Evolutionary conservation across 1,140 invertebrate genomes (phyloP), one percentile per base, ranked within the genome.

Genomic region (Psix sp.): DNA sequence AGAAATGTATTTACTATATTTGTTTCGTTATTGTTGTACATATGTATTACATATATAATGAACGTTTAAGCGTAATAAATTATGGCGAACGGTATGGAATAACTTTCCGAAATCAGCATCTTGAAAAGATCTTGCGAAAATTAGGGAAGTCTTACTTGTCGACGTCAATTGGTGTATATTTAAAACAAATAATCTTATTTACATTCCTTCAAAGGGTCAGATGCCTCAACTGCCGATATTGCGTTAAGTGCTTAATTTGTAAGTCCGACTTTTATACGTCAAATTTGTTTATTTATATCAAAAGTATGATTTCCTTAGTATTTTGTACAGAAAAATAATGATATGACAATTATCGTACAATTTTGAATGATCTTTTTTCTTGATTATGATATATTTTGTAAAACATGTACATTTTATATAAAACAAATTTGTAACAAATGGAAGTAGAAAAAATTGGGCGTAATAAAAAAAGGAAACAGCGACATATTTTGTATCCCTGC

Each of bases 131-230:
- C n/a, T n/a, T n/a, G n/a, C n/a, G n/a, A n/a, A n/a, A n/a, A n/a
- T n/a, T n/a, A n/a, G n/a, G n/a, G n/a, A n/a, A n/a, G n/a, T n/a
- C n/a, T n/a, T n/a, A n/a, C n/a, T 74, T 66, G 66, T 76, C 21
- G 36, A 54, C 14, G 38, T n/a, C n/a, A 51, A 72, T 76, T 73
- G 51, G 66, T 74, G 40, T 60, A 60, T 65, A 60, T 75, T 59
- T 70, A 24, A 24, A 24, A 4, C 62, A 43, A 24, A 24, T 24
- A 4, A 11, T 70, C 54, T 51, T 72, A 14, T 71, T 78, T 82
- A 85, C 83, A 85, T 85, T 85, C 83, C 83, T 81, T 45, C 57
- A 59, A 74, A 75, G 66, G n/a, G n/a, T n/a, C n/a, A n/a, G n/a
- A n/a, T n/a, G n/a, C n/a, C n/a, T n/a, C n/a, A n/a, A n/a, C n/a